Percentiles rank a stretch among this genome's conserved stretches.
These are phyloP conservation scores for Ichneumoninae sp. DNA, from an alignment of 2,888 invertebrate genomes.

Conservation along the genomic window DNA sequence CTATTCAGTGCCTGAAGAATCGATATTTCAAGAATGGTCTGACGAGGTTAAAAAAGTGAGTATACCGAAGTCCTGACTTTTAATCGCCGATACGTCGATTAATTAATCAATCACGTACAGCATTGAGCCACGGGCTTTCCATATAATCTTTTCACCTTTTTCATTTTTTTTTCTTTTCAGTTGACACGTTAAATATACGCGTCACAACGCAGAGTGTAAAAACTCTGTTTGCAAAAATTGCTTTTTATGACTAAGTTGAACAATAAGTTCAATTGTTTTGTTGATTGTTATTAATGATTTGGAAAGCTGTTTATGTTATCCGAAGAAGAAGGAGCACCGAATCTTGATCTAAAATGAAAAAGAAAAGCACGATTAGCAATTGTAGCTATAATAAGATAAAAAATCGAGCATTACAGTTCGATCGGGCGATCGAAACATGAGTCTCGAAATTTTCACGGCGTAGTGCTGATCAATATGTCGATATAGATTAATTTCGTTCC, in stretches of 20 bases:
- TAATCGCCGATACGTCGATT: not conserved
- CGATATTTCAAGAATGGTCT: constrained; percentile 26
- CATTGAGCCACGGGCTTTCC: not conserved
- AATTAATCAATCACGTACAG: not conserved
- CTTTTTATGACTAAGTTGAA: constrained; percentile 36
- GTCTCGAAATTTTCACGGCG: constrained; percentile 6
- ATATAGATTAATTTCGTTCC: constrained; percentile 12
- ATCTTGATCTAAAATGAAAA: constrained; percentile 40
- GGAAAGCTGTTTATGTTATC: constrained; percentile 35
- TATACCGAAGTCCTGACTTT: not conserved
- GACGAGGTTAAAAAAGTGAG: not conserved
- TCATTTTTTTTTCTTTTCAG: constrained; percentile 14
- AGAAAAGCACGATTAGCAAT: constrained; percentile 18
- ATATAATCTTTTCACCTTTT: not conserved
- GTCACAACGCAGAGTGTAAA: not conserved
- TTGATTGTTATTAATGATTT: constrained; percentile 58
- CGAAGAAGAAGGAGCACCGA: constrained; percentile 15
- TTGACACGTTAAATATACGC: constrained; percentile 2
- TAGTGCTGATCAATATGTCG: constrained; percentile 15
- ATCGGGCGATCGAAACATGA: not conserved
- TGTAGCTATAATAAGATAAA: constrained; percentile 11
- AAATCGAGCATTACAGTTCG: constrained; percentile 11
- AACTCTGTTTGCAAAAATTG: constrained; percentile 26
- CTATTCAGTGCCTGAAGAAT: constrained; percentile 55
- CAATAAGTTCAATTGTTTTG: constrained; percentile 55